A percentile compares a stretch with the other conserved stretches of the same genome.
Evolutionary conservation across 2,113 vertebrate genomes (phyloP).

Genomic region (Cariama cristata): DNA sequence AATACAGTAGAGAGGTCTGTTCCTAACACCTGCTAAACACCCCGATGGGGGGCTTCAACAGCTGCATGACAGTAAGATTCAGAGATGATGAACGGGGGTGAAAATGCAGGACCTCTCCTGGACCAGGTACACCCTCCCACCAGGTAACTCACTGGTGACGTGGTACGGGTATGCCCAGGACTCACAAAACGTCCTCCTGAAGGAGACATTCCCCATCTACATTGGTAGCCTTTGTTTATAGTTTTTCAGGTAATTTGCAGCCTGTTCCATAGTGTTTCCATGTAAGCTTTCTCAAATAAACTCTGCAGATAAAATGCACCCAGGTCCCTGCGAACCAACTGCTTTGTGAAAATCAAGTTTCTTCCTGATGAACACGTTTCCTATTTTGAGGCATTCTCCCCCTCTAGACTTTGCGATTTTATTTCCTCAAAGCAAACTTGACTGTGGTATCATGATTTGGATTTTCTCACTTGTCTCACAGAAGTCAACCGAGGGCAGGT

Average conservation of each 20-base stretch:
- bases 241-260: not conserved
- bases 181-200: not conserved
- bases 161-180: accelerated
- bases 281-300: not conserved
- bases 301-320: not conserved
- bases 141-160: not conserved
- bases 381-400: not conserved
- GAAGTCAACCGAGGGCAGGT: not conserved
- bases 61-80: not conserved
- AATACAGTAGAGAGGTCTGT: not conserved
- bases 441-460: not conserved
- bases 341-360: not conserved
- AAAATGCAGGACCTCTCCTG: not conserved
- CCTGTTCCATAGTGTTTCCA: not conserved
- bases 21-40: not conserved
- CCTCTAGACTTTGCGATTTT: not conserved
- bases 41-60: not conserved
- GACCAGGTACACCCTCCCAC: no score
- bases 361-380: not conserved
- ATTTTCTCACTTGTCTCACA: not conserved
- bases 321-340: not conserved
- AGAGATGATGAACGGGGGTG: accelerated
- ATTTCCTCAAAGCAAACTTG: not conserved
- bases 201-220: not conserved
- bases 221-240: not conserved